phyloP scores from a whole-genome alignment of 2,113 vertebrate genomes.

The Carassius auratus region DNA sequence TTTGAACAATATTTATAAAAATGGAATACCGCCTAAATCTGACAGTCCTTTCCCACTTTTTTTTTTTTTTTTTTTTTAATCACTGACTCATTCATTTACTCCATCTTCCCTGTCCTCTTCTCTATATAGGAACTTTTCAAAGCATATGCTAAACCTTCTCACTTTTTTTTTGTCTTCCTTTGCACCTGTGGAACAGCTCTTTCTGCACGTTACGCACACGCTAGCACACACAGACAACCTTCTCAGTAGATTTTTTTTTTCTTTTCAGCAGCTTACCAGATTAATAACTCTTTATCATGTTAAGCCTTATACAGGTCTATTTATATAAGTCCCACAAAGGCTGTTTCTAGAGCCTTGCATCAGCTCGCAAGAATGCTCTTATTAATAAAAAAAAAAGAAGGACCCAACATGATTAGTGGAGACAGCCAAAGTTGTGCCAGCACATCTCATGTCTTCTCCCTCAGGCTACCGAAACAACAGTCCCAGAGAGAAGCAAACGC shows the following conservation, averaged over 20 bases:
- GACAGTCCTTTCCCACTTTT: slow-evolving; percentile 37
- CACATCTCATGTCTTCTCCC: slow-evolving; percentile 71
- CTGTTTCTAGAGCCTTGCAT: slow-evolving; percentile 81
- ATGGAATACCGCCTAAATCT: slow-evolving; percentile 28
- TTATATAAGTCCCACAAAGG: slow-evolving; percentile 75
- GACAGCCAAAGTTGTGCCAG: slow-evolving; percentile 62
- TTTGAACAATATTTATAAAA: slow-evolving; percentile 42
- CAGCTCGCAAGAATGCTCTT: slow-evolving; percentile 79
- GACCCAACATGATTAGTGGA: slow-evolving; percentile 61
- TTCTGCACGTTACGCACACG: slow-evolving; percentile 30
- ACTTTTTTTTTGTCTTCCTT: slow-evolving; percentile 41
- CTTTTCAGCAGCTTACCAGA: slow-evolving; percentile 77
- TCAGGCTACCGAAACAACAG: slow-evolving; percentile 72
- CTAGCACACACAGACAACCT: slow-evolving; percentile 29
- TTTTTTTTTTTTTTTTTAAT: neutral
- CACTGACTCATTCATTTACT: neutral
- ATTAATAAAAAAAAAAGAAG: slow-evolving; percentile 77
- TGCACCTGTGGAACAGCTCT: slow-evolving; percentile 44
- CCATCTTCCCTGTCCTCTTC: slow-evolving; percentile 13
- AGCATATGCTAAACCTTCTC: neutral
- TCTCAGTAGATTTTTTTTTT: slow-evolving; percentile 16
- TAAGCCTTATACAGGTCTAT: slow-evolving; percentile 79
- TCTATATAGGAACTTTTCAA: slow-evolving; percentile 19
- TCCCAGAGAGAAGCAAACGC: slow-evolving; percentile 19
- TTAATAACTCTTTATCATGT: slow-evolving; percentile 79